Base-by-base conservation (phyloP, 2,888 invertebrate genomes). In the Melipona beecheii region DNA sequence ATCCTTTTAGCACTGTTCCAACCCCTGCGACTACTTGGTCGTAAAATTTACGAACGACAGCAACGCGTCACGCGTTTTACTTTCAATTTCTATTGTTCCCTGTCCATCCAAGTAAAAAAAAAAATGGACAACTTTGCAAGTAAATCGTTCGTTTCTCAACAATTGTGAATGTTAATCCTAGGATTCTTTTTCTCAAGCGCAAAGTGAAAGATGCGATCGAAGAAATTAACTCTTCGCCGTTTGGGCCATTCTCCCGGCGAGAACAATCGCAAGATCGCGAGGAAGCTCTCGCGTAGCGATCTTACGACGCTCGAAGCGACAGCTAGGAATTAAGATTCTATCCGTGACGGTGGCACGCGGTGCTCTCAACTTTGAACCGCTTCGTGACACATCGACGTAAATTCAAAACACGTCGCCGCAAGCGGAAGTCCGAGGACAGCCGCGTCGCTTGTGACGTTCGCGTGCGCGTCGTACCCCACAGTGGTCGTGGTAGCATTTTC, bases 341-440 rank as follows among this genome's bases (percentile, higher is more conserved):
- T 64, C 68, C 56, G 84, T 36, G 52, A 36, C 69, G 52, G 75
- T 62, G 75, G 80, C 83, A 76, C 77, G 76, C 77, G 78, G 74
- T 56, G 75, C 64, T 74, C 70, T 84, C 81, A 87, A 87, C 84
- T 89, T 83, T 86, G 87, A 83, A 84, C 83, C 71, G 75, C 81
- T 84, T 86, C 84, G 86, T 81, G 87, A 86, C 81, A 83, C 81
- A 83, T 86, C 86, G 86, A 86, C 84, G 85, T 81, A 84, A 83
- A 87, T 87, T 87, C 83, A 78, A 86, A 77, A 83, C 78, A 83
- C 89, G 89, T 89, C 87, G 80, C 80, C 76, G 77, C 66, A 64
- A 65, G 83, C 87, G 88, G 86, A 89, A 84, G 78, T 82, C 65
- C 78, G 74, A 64, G 60, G 60, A n/a, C 85, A 75, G 31, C 75